Conservation (phyloP, 2,888 invertebrate genomes). For the Ennomos fuscantarius region DNA sequence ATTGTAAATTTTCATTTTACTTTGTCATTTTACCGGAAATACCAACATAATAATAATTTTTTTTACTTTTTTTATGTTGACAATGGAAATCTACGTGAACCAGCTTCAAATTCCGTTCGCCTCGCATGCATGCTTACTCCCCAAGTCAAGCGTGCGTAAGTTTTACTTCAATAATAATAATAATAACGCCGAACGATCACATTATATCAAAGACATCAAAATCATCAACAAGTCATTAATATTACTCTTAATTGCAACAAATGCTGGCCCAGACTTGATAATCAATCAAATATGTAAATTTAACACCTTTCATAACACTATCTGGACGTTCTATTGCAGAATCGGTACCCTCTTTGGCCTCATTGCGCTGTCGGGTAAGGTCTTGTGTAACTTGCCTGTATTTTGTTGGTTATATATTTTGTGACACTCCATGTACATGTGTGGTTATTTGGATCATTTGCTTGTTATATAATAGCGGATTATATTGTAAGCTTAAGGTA, state of each 20-base stretch:
- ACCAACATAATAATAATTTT: too few relatives aligned
- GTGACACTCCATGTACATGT: conserved; percentile 29
- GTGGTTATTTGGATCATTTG: conserved; percentile 36
- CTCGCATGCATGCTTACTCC: too few relatives aligned
- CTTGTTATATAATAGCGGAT: conserved; percentile 37
- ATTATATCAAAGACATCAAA: conserved; percentile 7
- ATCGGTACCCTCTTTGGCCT: conserved; percentile 29
- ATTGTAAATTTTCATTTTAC: too few relatives aligned
- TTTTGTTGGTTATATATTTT: conserved; percentile 3
- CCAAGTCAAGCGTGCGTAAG: too few relatives aligned
- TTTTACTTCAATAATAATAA: too few relatives aligned
- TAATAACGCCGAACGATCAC: neutral
- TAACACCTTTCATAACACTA: conserved; percentile 18
- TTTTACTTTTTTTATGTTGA: too few relatives aligned
- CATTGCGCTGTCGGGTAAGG: conserved; percentile 31
- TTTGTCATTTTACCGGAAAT: too few relatives aligned
- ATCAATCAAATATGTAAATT: conserved; percentile 29
- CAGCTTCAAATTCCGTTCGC: too few relatives aligned
- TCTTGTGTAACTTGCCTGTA: conserved; percentile 27
- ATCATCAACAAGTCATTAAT: conserved; percentile 15
- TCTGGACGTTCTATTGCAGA: conserved; percentile 19
- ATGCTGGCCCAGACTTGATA: conserved; percentile 9
- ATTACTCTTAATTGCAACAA: conserved; percentile 13
- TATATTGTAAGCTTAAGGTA: conserved; percentile 28
- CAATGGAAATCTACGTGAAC: too few relatives aligned